These are phyloP conservation scores for Lasioglossum albipes DNA, from an alignment of 1,140 invertebrate species.

Conservation along the genomic window DNA sequence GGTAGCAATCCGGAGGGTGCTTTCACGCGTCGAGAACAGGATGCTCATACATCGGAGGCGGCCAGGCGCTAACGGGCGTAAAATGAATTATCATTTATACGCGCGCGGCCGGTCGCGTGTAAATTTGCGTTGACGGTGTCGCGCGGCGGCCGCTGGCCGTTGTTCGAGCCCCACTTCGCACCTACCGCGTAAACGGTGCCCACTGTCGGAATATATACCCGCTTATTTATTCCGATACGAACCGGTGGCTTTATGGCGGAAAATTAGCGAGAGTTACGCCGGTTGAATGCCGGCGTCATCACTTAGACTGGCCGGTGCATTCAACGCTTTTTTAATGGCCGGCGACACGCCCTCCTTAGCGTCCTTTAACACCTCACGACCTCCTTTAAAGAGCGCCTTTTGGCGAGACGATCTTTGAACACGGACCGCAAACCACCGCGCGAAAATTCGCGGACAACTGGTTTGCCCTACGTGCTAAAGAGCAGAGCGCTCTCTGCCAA, in stretches of 20 bases:
- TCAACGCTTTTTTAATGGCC: slow-evolving; percentile 67
- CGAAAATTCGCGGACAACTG: slow-evolving; percentile 24
- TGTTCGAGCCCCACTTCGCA: slow-evolving; percentile 69
- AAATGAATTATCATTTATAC: slow-evolving; percentile 74
- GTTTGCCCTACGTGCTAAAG: slow-evolving; percentile 41
- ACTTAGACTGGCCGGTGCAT: slow-evolving; percentile 73
- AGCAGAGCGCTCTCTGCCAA: not conserved
- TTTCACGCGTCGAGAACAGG: slow-evolving; percentile 29
- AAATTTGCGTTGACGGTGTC: slow-evolving; percentile 69
- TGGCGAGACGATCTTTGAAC: slow-evolving; percentile 39
- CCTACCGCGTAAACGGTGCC: slow-evolving; percentile 64
- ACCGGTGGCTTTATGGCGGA: slow-evolving; percentile 71
- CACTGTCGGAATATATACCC: slow-evolving; percentile 57
- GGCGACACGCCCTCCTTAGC: slow-evolving; percentile 75
- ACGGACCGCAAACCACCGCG: slow-evolving; percentile 2
- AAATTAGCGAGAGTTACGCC: slow-evolving; percentile 71
- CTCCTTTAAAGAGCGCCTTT: slow-evolving; percentile 57
- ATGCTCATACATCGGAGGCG: slow-evolving; percentile 17
- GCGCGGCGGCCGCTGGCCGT: not conserved
- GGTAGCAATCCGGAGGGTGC: slow-evolving; percentile 45
- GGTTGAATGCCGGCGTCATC: slow-evolving; percentile 67
- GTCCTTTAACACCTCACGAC: slow-evolving; percentile 72
- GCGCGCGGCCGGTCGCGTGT: slow-evolving; percentile 46
- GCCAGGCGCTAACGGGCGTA: slow-evolving; percentile 64
- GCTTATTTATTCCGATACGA: slow-evolving; percentile 74